Base-by-base conservation (phyloP, 2,797 vertebrate species). In the Myotis findleyi region DNA sequence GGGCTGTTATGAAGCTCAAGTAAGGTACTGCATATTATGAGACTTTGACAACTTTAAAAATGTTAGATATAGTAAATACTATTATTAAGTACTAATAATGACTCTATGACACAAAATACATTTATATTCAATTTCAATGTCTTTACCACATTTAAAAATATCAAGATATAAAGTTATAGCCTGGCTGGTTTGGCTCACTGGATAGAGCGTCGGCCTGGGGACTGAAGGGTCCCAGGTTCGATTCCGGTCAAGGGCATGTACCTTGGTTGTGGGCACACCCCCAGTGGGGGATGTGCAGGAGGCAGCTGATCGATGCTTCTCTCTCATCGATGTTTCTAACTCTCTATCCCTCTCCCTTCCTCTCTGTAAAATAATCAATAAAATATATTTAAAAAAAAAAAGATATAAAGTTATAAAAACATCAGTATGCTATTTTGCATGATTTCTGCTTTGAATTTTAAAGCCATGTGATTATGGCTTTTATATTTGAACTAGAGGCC, bases 381-480 rank as follows among this genome's bases (percentile, higher is more conserved):
- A n/a, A n/a, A n/a, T n/a, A n/a, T n/a, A n/a, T n/a, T n/a, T n/a
- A n/a, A n/a, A n/a, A n/a, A n/a, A n/a, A n/a, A n/a, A n/a, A 90
- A 77, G 21, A 71, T 49, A 33, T 27, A 27, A 62, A 68, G 38
- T 88, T 77, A 88, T 64, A 41, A 95, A 90, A 64, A 11, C 12
- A 93, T 73, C 18, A 87, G 0, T 38, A 33, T 69, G 38, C 76
- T 87, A 73, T 3, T 55, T 47, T 38, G 16, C 33, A 59, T 90
- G 64, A 57, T 93, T 93, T 87, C 12, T 81, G 27, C 51, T 81
- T 93, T 62, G 55, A 94, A 90, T 92, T 91, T 94, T 82, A 75
- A 82, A 87, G 10, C 6, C 10, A 82, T 83, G 72, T 75, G 12
- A 82, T 87, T 75, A 62, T 76, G 64, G 17, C 9, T 73, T 89